Evolutionary conservation across 2,113 vertebrate genomes (phyloP), one percentile per base, ranked within the genome.

Genomic region (Camelus bactrianus): DNA sequence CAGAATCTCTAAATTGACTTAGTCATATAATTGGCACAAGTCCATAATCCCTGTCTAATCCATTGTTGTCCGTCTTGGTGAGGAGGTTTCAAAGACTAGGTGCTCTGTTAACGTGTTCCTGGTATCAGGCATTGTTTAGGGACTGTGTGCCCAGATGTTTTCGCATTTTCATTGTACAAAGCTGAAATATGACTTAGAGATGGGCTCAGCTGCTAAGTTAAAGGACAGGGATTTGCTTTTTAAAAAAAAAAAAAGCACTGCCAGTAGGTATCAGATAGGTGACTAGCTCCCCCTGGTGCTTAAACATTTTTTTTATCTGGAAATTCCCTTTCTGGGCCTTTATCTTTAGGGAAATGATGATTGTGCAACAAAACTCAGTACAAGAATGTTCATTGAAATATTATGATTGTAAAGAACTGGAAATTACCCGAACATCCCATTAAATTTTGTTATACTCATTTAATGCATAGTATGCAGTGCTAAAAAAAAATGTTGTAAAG

Each of bases 221-320:
- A 38, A 56, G 38, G 54, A 30, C 0, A 0, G 46, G 17, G 10
- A 13, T 58, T 94, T 58, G 32, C 38, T 83, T 88, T 52, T 17
- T 54, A 48, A 35, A 54, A 76, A 80, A 56, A 32, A 8, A 54
- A 60, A 48, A 46, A 64, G 4, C 6, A 26, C 11, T 13, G 16
- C 20, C 8, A 5, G 3, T 7, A 28, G 60, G 58, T 35, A 15
- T 28, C 15, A 13, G 30, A 7, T 75, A 13, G 60, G 46, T 64
- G 54, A 35, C 17, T 50, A 73, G 80, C 95, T 67, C 56, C 93
- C 82, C 64, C 76, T 73, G 60, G 67, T 88, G 91, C 46, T 67
- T 58, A 50, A 70, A 70, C 32, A 35, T 22, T 64, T 93, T 93
- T 81, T 58, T 3, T 15, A 35, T 12, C 42, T n/a, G 35, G 50